Percentiles rank a stretch among this genome's conserved stretches.
phyloP scores from a whole-genome alignment of 2,113 vertebrate species.

The Empidonax traillii region DNA sequence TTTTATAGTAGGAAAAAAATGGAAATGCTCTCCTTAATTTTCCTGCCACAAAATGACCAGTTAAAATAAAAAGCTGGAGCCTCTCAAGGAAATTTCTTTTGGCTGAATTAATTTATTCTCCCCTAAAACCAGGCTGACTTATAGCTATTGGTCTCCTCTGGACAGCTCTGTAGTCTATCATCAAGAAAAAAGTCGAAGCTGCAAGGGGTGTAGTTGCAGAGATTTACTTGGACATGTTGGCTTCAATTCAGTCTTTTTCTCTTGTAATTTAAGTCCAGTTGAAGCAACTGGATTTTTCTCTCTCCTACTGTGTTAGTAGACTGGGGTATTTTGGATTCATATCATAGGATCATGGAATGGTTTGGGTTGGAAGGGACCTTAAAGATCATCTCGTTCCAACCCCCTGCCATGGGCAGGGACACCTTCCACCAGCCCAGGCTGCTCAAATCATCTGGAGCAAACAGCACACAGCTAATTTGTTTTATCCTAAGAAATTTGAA shows the following conservation, averaged over 20 bases:
- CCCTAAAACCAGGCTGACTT: not conserved
- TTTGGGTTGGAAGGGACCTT: not conserved
- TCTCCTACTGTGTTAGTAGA: not conserved
- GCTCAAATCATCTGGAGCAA: not conserved
- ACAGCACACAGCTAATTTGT: not conserved
- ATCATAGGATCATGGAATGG: not conserved
- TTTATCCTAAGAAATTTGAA: not conserved
- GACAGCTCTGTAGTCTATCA: not conserved
- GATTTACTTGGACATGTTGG: not conserved
- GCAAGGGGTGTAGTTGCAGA: not conserved
- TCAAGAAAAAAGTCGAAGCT: not conserved
- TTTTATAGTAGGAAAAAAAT: not conserved
- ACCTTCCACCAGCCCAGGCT: not conserved
- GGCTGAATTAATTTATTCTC: not conserved
- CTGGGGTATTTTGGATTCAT: not conserved
- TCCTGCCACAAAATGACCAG: not conserved
- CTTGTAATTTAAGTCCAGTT: not conserved
- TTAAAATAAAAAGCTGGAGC: not conserved
- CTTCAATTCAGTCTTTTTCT: not conserved
- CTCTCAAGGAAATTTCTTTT: not conserved
- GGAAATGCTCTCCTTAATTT: not conserved
- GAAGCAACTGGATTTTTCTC: not conserved
- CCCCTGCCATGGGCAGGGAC: not conserved
- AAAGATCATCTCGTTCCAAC: not conserved
- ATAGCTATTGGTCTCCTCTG: not conserved